phyloP scores from a whole-genome alignment of 2,888 invertebrate genomes.

The Subacronicta megacephala region DNA sequence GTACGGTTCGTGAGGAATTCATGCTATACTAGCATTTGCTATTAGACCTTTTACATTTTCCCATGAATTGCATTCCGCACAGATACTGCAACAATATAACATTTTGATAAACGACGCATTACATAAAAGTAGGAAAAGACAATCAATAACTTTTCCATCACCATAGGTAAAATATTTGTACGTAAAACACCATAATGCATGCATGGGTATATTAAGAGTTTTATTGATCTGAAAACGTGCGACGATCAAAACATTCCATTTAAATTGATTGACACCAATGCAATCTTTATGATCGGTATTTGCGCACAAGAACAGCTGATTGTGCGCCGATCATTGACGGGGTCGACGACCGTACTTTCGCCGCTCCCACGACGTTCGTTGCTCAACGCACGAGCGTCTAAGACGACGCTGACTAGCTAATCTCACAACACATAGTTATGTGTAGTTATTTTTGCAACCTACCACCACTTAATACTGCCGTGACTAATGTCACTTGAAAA shows the following conservation, averaged over 20 bases:
- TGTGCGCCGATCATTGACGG: slow-evolving; percentile 75
- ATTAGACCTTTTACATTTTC: slow-evolving; percentile 17
- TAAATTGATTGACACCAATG: slow-evolving; percentile 59
- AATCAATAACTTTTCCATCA: slow-evolving; percentile 7
- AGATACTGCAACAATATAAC: background rate
- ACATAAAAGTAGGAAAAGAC: background rate
- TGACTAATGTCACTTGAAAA: slow-evolving; percentile 12
- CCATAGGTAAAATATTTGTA: slow-evolving; percentile 5
- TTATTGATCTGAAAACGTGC: slow-evolving; percentile 14
- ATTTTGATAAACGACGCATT: background rate
- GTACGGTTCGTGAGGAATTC: slow-evolving; percentile 53
- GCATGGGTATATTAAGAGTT: slow-evolving; percentile 6
- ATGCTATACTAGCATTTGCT: slow-evolving; percentile 3
- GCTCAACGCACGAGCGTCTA: slow-evolving; percentile 75
- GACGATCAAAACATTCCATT: slow-evolving; percentile 45
- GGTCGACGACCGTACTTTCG: slow-evolving; percentile 87
- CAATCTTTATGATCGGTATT: slow-evolving; percentile 67
- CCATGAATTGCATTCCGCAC: slow-evolving; percentile 18
- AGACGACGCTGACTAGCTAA: slow-evolving; percentile 64
- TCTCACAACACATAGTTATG: slow-evolving; percentile 42
- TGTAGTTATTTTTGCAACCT: slow-evolving; percentile 48
- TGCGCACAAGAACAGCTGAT: slow-evolving; percentile 86
- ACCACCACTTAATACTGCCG: slow-evolving; percentile 30
- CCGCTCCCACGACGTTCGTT: slow-evolving; percentile 83
- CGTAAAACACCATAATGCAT: background rate